A percentile compares a stretch with the other conserved stretches of the same genome.
Evolutionary conservation across 2,888 invertebrate genomes (phyloP).

Genomic region (Ornithoptera priamus): DNA sequence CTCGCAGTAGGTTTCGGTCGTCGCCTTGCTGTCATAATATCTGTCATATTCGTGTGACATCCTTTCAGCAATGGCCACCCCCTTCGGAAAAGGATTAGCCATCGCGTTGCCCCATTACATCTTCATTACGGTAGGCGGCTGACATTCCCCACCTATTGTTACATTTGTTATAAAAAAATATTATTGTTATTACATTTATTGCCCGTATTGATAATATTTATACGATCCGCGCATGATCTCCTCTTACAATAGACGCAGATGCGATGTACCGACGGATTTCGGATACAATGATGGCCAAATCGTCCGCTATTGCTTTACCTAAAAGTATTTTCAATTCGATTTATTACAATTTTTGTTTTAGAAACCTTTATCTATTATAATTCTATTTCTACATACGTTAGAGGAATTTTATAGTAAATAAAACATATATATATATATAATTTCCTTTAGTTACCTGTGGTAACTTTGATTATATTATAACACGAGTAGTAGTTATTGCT

Average conservation of each 20-base stretch:
- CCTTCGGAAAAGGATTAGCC: slow-evolving; percentile 73
- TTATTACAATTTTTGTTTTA: not conserved
- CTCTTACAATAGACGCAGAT: slow-evolving; percentile 57
- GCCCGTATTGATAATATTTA: slow-evolving; percentile 68
- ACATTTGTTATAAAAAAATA: slow-evolving; percentile 56
- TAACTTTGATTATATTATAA: too few relatives aligned
- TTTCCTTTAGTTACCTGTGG: too few relatives aligned
- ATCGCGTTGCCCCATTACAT: slow-evolving; percentile 72
- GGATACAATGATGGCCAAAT: slow-evolving; percentile 38
- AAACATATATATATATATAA: too few relatives aligned
- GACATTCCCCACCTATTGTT: slow-evolving; percentile 59
- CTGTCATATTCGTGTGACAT: slow-evolving; percentile 78
- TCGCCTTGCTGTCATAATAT: slow-evolving; percentile 80
- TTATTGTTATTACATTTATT: slow-evolving; percentile 70
- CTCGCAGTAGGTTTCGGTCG: slow-evolving; percentile 36
- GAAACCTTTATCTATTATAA: not conserved
- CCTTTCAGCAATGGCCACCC: slow-evolving; percentile 71
- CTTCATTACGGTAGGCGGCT: slow-evolving; percentile 79
- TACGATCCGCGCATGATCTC: slow-evolving; percentile 67
- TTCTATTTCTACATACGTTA: too few relatives aligned
- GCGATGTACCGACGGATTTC: slow-evolving; percentile 36
- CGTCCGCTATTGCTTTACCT: not conserved
- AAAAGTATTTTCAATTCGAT: not conserved
- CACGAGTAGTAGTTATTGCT: too few relatives aligned
- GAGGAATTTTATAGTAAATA: too few relatives aligned